A percentile compares a stretch with the other conserved stretches of the same genome.
phyloP scores from a whole-genome alignment of 2,113 vertebrate species.

The Nothoprocta perdicaria region DNA sequence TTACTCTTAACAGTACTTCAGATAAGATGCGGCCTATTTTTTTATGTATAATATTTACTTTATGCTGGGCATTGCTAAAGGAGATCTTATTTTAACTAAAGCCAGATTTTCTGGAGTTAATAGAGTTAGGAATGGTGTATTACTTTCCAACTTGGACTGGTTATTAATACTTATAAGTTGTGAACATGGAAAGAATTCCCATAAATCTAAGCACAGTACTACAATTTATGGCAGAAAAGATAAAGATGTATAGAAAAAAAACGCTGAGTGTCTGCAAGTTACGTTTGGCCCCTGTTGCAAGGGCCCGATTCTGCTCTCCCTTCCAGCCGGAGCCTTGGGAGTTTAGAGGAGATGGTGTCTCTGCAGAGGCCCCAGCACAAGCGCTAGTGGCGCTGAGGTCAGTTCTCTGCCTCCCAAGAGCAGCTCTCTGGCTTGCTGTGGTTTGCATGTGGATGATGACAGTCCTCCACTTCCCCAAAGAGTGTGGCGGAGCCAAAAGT shows the following conservation, averaged over 20 bases:
- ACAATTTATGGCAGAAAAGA: conserved; percentile 40
- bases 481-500: background rate
- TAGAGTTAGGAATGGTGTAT: conserved; percentile 74
- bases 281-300: background rate
- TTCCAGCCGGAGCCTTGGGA: background rate
- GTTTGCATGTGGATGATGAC: background rate
- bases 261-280: background rate
- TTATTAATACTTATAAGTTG: conserved; percentile 70
- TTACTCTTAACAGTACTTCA: conserved; percentile 41
- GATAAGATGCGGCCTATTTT: conserved; percentile 66
- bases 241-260: conserved; percentile 61
- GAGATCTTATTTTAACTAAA: conserved; percentile 74
- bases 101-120: conserved; percentile 75
- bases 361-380: background rate
- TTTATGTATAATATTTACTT: conserved; percentile 56
- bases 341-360: background rate
- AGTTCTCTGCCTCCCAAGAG: background rate
- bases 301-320: background rate
- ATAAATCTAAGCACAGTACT: conserved; percentile 59
- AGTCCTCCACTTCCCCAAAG: background rate
- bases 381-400: background rate
- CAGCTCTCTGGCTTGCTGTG: background rate
- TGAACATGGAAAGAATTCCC: conserved; percentile 73
- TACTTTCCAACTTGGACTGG: conserved; percentile 73
- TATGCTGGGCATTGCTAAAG: conserved; percentile 66